Evolutionary conservation across 2,113 vertebrate genomes (phyloP).

Genomic region (Coreoperca whiteheadi): DNA sequence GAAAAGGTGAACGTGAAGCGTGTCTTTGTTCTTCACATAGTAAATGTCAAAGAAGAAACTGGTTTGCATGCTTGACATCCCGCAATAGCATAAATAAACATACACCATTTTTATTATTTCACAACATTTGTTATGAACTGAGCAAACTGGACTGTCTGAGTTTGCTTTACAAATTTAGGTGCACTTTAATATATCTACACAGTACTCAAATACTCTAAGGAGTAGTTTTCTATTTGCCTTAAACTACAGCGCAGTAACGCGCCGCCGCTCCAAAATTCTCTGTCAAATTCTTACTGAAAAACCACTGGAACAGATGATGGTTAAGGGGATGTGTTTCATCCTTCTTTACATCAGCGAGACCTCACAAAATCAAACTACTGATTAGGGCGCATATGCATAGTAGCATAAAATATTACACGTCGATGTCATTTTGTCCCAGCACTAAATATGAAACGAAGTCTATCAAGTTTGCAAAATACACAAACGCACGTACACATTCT

Average conservation of each 20-base stretch:
- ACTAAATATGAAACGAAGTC: slow-evolving; percentile 64
- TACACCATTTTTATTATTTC: slow-evolving; percentile 38
- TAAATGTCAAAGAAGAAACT: slow-evolving; percentile 26
- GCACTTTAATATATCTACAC: slow-evolving; percentile 57
- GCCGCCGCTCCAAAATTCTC: neutral
- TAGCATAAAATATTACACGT: slow-evolving; percentile 53
- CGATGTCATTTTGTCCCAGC: slow-evolving; percentile 49
- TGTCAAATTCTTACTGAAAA: slow-evolving; percentile 10
- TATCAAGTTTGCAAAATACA: slow-evolving; percentile 63
- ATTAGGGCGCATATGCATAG: slow-evolving; percentile 64
- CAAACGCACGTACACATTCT: slow-evolving; percentile 68
- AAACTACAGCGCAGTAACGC: slow-evolving; percentile 13
- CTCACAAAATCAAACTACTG: slow-evolving; percentile 48
- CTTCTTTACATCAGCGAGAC: slow-evolving; percentile 38
- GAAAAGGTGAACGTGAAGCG: slow-evolving; percentile 52
- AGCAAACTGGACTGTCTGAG: slow-evolving; percentile 30
- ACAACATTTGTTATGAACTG: slow-evolving; percentile 50
- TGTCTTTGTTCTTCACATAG: slow-evolving; percentile 47
- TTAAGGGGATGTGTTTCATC: slow-evolving; percentile 28
- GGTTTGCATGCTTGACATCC: slow-evolving; percentile 73
- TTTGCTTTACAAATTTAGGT: slow-evolving; percentile 51
- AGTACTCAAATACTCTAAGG: slow-evolving; percentile 44
- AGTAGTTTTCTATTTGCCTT: slow-evolving; percentile 30
- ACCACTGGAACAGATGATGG: slow-evolving; percentile 25
- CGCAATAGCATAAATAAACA: slow-evolving; percentile 57